A percentile compares a stretch with the other conserved stretches of the same genome.
Evolutionary conservation across 2,888 invertebrate species (phyloP).

Genomic region (Harpagoxenus sublaevis): DNA sequence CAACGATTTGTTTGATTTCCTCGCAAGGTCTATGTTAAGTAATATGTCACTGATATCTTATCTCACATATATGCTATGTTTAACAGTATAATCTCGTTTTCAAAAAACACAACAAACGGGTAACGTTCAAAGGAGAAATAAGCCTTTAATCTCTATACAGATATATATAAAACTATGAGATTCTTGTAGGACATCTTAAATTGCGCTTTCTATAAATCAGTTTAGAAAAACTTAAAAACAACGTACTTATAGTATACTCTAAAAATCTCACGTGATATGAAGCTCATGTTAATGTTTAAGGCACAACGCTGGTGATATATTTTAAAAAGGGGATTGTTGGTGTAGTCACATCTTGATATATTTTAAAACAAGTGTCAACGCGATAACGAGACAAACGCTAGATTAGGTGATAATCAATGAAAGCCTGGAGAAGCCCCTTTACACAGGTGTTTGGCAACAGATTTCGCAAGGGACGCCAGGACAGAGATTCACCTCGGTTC

Average conservation of each 20-base stretch:
- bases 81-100: slow-evolving; percentile 4
- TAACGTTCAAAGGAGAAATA: background rate
- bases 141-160: background rate
- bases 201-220: background rate
- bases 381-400: background rate
- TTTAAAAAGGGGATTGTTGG: background rate
- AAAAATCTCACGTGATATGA: background rate
- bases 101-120: background rate
- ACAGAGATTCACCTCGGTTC: background rate
- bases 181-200: background rate
- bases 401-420: background rate
- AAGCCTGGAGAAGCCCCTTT: background rate
- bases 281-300: background rate
- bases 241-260: background rate
- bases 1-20: background rate
- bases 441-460: background rate
- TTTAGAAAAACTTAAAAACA: background rate
- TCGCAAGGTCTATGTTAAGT: background rate
- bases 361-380: background rate
- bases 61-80: background rate
- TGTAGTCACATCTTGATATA: background rate
- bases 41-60: slow-evolving; percentile 20
- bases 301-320: background rate
- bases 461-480: background rate
- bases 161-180: background rate